Base-by-base conservation (phyloP, 92 coral and sea anemone genomes). In the Bergia puertoricense region DNA sequence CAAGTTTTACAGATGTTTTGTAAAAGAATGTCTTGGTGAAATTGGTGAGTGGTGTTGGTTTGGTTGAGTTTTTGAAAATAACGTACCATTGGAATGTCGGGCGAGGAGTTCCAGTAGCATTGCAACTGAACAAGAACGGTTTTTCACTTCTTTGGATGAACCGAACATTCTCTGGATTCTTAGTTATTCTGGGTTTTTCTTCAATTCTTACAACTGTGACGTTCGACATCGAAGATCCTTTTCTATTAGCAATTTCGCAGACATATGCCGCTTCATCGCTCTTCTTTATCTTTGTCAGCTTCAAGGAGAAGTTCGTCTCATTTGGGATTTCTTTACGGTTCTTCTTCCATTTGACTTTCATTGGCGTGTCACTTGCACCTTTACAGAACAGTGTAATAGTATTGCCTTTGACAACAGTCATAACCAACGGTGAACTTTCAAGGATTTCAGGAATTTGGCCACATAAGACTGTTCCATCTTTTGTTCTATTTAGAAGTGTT, bases 61-160 rank as follows among this genome's bases (percentile, higher is more conserved):
- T 39, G 39, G 30, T 77, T 43, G 76, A 16, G 36, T 88, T 85
- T 62, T 45, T 62, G 36, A 81, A 81, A 23, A 59, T 40, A 44
- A 89, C 77, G 72, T 88, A 91, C 94, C 94, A 91, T 76, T 91
- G 91, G 18, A 87, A 79, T 0, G 20, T 41, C 37, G 94, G 94
- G 10, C 57, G 87, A 18, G 94, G 94, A 13, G 41, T n/a, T 30
- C 94, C 94, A 0, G 80, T 75, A 54, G 91, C 74, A 85, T 89
- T 89, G 88, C 94, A 91, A 15, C 36, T 16, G 37, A 91, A 76
- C 22, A 83, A 30, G 7, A 83, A 68, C 11, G 86, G 62, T 4
- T 80, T 85, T 1, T 65, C 59, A 14, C 87, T 81, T 39, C 80
- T 80, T 0, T 44, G 84, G 5, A 75, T 74, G 39, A 76, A 85